Evolutionary conservation across 2,113 vertebrate genomes (phyloP), one percentile per base, ranked within the genome.

Genomic region (Myiagra hebetior): DNA sequence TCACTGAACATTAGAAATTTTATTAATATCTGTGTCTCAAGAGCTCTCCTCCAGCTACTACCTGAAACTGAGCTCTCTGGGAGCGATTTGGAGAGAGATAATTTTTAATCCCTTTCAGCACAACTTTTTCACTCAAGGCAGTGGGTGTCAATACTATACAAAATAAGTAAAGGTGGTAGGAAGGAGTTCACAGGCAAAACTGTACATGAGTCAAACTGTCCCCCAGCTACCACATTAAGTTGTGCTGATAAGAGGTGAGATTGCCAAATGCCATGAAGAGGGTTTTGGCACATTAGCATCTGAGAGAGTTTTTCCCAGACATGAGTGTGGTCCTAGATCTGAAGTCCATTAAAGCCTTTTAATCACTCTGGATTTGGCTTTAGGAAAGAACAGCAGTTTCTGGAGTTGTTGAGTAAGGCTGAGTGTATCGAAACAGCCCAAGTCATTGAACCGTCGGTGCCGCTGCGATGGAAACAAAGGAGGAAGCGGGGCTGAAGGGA

Each of bases 401-500:
- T 70, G 84, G 55, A 3, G 2, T 18, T 19, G 44, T 6, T 27
- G 83, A 41, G 50, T 50, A 50, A 7, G 63, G 37, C 53, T 24
- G 8, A 14, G 6, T 2, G 35, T 6, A 22, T 8, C 33, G 68
- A 80, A 91, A 63, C 33, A 41, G 31, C 46, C n/a, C 59, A 37
- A 67, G 82, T 5, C 35, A 52, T 5, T 62, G 62, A 76, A 65
- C 17, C n/a, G 56, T 35, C 1, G 5, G 24, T 8, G 22, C 44
- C 15, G 56, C 49, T 62, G 47, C 2, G 15, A 26, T 41, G 89
- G 63, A 82, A 87, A 78, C 50, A 41, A 44, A 56, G 53, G 82
- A 82, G 89, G 95, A 83, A 91, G 62, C 56, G 37, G 95, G 85
- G 88, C 76, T 94, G 86, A 62, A 75, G 62, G 79, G 84, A 68